Evolutionary conservation across 2,888 invertebrate species (phyloP).

Genomic region (Petrolisthes manimaculis): DNA sequence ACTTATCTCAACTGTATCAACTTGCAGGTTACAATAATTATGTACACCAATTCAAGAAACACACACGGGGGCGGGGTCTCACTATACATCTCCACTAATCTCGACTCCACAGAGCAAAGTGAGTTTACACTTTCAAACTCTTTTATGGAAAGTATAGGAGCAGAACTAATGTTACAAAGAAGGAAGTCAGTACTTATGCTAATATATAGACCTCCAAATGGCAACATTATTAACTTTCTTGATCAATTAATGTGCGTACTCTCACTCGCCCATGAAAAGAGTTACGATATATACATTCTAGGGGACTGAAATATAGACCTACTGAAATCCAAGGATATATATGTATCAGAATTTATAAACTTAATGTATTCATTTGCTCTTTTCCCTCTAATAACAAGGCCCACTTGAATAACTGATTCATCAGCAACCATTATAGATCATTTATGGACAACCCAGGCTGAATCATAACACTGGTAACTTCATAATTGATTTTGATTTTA

Average conservation of each 20-base stretch:
- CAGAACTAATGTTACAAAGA: not conserved
- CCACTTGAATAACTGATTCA: not conserved
- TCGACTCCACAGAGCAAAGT: not conserved
- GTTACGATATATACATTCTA: not conserved
- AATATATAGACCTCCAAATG: not conserved
- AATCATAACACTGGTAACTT: not conserved
- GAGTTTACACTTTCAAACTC: not conserved
- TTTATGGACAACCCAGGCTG: not conserved
- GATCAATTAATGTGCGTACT: not conserved
- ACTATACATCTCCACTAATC: not conserved
- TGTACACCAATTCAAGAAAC: not conserved
- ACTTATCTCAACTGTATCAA: not conserved
- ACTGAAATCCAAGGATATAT: not conserved
- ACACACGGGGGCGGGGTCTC: not conserved
- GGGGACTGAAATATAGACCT: not conserved
- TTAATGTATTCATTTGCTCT: conserved; percentile 11
- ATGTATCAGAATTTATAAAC: not conserved
- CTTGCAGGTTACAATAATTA: not conserved
- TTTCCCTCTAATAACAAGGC: not conserved
- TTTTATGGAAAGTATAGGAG: not conserved
- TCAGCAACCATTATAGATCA: conserved; percentile 7
- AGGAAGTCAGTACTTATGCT: not conserved
- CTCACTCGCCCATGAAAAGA: not conserved
- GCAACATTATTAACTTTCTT: not conserved
- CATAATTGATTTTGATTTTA: conserved; percentile 1